phyloP scores from a whole-genome alignment of 2,113 vertebrate genomes.

The Gracilinanus agilis region DNA sequence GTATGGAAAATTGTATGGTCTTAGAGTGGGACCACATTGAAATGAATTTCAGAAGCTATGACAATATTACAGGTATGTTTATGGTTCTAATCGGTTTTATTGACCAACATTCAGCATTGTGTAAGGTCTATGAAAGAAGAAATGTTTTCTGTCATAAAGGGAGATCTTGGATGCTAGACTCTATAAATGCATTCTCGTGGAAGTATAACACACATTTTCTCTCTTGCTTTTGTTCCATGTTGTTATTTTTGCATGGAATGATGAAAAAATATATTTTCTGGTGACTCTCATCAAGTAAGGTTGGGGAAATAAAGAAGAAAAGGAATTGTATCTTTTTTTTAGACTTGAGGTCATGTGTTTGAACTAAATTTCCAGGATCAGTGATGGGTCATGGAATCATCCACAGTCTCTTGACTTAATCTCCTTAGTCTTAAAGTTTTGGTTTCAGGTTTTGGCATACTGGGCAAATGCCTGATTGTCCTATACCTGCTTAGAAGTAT shows the following conservation, averaged over 20 bases:
- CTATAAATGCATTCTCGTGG: background rate
- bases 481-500: background rate
- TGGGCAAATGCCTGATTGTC: background rate
- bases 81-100: background rate
- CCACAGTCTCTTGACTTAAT: too few species aligned
- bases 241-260: background rate
- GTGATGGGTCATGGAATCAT: background rate
- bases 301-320: background rate
- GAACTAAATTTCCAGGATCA: background rate
- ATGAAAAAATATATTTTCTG: background rate
- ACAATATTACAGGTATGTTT: slow-evolving; percentile 96
- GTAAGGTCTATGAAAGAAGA: background rate
- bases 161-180: background rate
- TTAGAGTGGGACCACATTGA: slow-evolving; percentile 99
- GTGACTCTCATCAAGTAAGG: background rate
- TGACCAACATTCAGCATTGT: background rate
- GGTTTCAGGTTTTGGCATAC: background rate
- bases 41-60: slow-evolving; percentile 98
- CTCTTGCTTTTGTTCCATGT: background rate
- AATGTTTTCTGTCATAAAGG: accelerated
- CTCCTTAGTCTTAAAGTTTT: background rate
- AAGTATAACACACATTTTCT: background rate
- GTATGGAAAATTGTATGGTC: slow-evolving; percentile 97
- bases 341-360: background rate
- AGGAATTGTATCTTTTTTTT: background rate